A percentile compares a stretch with the other conserved stretches of the same genome.
Conservation (phyloP, 2,888 invertebrate species). For the Diaperis boleti region DNA sequence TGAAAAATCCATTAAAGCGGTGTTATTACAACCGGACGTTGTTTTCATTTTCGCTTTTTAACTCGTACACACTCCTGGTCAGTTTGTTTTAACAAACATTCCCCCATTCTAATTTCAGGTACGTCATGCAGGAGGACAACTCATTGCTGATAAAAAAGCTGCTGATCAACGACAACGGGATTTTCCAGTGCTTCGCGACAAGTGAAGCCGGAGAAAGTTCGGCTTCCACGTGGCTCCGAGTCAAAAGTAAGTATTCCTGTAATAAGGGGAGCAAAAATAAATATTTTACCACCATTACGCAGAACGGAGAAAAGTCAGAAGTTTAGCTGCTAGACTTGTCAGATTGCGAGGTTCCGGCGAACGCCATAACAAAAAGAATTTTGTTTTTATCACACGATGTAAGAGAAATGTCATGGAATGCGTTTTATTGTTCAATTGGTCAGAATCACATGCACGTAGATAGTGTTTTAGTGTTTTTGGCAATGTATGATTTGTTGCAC, state of each 20-base stretch:
- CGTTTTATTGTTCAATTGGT: slow-evolving; percentile 10
- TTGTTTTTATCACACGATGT: slow-evolving; percentile 63
- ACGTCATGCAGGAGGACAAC: slow-evolving; percentile 84
- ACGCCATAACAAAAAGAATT: slow-evolving; percentile 64
- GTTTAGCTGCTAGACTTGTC: slow-evolving; percentile 61
- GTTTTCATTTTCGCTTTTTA: not conserved
- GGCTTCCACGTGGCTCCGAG: slow-evolving; percentile 91
- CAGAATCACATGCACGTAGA: slow-evolving; percentile 35
- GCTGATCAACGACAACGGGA: slow-evolving; percentile 87
- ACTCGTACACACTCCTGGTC: not conserved
- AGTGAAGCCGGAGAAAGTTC: slow-evolving; percentile 94
- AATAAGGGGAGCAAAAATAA: not conserved
- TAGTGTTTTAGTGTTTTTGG: slow-evolving; percentile 31
- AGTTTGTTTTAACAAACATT: not conserved
- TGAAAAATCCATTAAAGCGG: not conserved
- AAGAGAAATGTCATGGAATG: slow-evolving; percentile 54
- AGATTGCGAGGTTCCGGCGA: slow-evolving; percentile 62
- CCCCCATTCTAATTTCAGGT: slow-evolving; percentile 68
- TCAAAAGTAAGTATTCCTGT: slow-evolving; percentile 85
- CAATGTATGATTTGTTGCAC: slow-evolving; percentile 44
- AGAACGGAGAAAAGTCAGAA: slow-evolving; percentile 54
- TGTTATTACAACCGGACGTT: not conserved
- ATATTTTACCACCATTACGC: slow-evolving; percentile 35
- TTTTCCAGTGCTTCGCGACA: slow-evolving; percentile 94
- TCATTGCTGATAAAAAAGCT: slow-evolving; percentile 84